Evolutionary conservation across 1,140 invertebrate species (phyloP).

Genomic region (Euura lappo): DNA sequence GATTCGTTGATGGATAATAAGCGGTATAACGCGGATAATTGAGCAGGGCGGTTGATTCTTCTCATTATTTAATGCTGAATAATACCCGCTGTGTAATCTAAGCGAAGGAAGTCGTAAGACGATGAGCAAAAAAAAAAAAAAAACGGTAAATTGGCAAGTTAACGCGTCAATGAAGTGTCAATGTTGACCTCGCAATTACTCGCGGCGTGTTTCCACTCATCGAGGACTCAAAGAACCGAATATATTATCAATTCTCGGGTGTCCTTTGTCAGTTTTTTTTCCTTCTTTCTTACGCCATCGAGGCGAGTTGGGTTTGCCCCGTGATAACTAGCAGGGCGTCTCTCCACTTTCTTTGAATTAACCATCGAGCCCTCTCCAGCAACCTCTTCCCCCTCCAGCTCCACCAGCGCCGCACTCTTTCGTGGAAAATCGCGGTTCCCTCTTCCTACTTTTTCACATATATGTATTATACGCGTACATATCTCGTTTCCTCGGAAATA

Average conservation of each 20-base stretch:
- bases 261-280: neutral
- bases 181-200: neutral
- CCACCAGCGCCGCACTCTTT: neutral
- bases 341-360: conserved; percentile 7
- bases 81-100: too few relatives aligned
- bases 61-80: too few relatives aligned
- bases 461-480: too few relatives aligned
- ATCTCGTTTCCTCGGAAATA: too few relatives aligned
- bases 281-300: neutral
- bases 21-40: too few relatives aligned
- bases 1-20: too few relatives aligned
- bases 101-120: too few relatives aligned
- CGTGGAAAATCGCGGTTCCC: neutral
- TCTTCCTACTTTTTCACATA: too few relatives aligned
- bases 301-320: neutral
- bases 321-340: conserved; percentile 1
- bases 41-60: too few relatives aligned
- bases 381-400: neutral
- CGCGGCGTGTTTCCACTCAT: neutral
- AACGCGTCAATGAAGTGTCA: conserved; percentile 3
- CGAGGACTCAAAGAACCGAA: conserved; percentile 1
- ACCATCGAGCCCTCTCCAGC: neutral
- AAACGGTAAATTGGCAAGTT: neutral
- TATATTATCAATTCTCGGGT: neutral
- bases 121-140: too few relatives aligned